A percentile compares a stretch with the other conserved stretches of the same genome.
Conservation (phyloP, 2,888 invertebrate genomes). For the Boloria selene region DNA sequence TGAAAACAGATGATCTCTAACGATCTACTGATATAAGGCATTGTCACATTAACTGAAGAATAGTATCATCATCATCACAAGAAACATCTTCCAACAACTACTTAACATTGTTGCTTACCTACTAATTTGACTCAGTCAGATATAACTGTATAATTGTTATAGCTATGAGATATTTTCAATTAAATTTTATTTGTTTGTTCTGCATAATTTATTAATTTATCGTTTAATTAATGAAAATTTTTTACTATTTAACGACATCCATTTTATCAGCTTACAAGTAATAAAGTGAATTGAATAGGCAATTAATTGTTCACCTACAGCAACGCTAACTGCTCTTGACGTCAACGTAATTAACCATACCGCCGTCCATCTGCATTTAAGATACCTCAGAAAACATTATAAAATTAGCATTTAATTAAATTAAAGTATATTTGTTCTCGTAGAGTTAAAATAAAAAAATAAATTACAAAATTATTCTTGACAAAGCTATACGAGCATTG, state of each 20-base stretch:
- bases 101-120: constrained; percentile 17
- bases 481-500: constrained; percentile 31
- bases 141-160: not conserved
- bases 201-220: too few species aligned
- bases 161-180: not conserved
- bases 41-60: constrained; percentile 36
- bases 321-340: constrained; percentile 27
- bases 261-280: too few species aligned
- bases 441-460: not conserved
- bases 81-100: constrained; percentile 27
- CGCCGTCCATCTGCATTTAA: constrained; percentile 13
- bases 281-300: constrained; percentile 17
- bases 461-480: not conserved
- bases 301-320: constrained; percentile 31
- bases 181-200: constrained; percentile 10
- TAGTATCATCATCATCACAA: constrained; percentile 33
- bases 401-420: too few species aligned
- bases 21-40: constrained; percentile 43
- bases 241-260: too few species aligned
- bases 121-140: constrained; percentile 5
- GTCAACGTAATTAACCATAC: constrained; percentile 31
- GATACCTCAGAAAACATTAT: constrained; percentile 11
- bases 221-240: too few species aligned
- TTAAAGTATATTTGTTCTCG: too few species aligned
- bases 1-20: constrained; percentile 53